These are phyloP conservation scores for Lepidurus arcticus DNA, from an alignment of 1,140 invertebrate species.

Conservation along the genomic window DNA sequence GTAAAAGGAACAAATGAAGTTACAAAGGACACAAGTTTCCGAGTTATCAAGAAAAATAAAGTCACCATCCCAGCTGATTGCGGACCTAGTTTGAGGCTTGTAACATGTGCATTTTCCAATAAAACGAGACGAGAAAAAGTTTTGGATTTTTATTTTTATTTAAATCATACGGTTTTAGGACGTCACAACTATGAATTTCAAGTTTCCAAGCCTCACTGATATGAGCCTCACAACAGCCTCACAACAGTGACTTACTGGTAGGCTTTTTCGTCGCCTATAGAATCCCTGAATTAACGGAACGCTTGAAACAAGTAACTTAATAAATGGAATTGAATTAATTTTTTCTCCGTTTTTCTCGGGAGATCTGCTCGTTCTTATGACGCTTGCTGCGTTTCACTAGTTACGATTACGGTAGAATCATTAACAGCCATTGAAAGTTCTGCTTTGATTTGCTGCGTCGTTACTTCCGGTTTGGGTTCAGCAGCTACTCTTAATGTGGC, in stretches of 20 bases:
- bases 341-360: too few relatives aligned
- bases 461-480: not conserved
- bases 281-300: too few relatives aligned
- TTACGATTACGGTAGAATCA: not conserved
- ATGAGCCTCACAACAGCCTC: too few relatives aligned
- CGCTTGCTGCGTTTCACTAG: too few relatives aligned
- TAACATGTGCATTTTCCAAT: slow-evolving; percentile 22
- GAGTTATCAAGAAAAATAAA: not conserved
- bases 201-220: too few relatives aligned
- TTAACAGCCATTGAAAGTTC: not conserved
- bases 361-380: too few relatives aligned
- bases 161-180: not conserved
- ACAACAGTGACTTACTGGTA: too few relatives aligned
- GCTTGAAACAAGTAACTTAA: too few relatives aligned
- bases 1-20: not conserved
- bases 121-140: slow-evolving; percentile 1
- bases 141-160: not conserved
- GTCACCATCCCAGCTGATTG: slow-evolving; percentile 6
- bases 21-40: not conserved
- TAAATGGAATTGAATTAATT: too few relatives aligned
- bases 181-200: not conserved
- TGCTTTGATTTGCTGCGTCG: not conserved
- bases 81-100: not conserved
- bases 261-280: too few relatives aligned
- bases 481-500: not conserved